These are phyloP conservation scores for Protobothrops flavoviridis DNA, from an alignment of 2,113 vertebrate genomes.

Conservation along the genomic window DNA sequence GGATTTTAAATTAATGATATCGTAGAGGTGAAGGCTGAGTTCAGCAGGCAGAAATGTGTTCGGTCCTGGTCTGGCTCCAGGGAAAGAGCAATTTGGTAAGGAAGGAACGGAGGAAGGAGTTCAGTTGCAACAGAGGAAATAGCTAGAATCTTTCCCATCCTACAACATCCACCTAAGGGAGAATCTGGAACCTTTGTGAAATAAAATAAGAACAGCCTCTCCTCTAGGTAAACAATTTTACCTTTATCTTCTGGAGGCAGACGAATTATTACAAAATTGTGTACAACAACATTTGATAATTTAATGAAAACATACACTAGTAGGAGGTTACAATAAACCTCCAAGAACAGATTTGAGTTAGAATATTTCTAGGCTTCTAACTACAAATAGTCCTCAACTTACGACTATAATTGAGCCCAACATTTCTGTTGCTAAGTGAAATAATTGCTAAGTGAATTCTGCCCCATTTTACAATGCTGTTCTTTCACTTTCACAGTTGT, in stretches of 20 bases:
- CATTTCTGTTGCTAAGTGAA: background rate
- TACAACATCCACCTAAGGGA: background rate
- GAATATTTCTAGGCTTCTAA: background rate
- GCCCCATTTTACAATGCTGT: background rate
- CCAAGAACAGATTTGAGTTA: background rate
- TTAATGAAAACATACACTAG: background rate
- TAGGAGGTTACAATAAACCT: background rate
- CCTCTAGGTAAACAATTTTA: background rate
- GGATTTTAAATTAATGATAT: conserved; percentile 13
- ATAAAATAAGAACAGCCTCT: background rate
- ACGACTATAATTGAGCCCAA: background rate
- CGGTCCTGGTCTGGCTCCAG: background rate
- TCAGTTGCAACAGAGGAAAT: too few relatives aligned
- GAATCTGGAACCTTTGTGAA: background rate
- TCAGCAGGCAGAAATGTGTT: background rate
- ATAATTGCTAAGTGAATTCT: background rate
- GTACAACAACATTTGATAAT: background rate
- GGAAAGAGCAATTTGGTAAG: background rate
- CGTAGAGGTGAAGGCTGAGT: background rate
- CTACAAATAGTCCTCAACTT: background rate
- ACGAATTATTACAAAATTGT: background rate
- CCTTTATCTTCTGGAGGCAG: background rate
- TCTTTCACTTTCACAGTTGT: background rate
- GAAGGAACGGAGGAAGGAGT: background rate
- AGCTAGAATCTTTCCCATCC: background rate